phyloP scores from a whole-genome alignment of 2,113 vertebrate species.

The Spheniscus mendiculus region DNA sequence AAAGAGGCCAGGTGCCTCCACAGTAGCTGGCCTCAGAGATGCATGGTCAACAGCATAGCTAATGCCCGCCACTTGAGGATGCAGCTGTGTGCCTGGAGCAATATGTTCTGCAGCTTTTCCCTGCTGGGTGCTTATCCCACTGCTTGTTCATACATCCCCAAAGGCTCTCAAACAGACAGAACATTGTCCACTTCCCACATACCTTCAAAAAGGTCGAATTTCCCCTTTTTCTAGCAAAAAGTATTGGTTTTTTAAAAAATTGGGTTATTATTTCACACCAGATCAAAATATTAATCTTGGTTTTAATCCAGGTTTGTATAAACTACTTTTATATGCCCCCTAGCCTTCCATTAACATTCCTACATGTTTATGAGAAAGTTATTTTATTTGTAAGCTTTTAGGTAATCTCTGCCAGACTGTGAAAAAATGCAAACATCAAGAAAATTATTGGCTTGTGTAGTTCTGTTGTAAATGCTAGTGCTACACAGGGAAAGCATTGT shows the following conservation, averaged over 20 bases:
- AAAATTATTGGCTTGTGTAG: background rate
- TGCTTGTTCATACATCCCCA: background rate
- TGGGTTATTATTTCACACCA: background rate
- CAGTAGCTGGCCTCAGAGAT: background rate
- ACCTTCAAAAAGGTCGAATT: background rate
- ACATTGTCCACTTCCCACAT: accelerated
- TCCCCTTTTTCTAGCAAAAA: background rate
- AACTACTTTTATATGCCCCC: background rate
- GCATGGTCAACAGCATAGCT: accelerated
- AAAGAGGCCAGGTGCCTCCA: background rate
- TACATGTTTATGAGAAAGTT: background rate
- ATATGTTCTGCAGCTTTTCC: background rate
- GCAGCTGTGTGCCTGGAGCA: background rate
- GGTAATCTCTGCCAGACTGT: background rate
- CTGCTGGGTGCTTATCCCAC: background rate
- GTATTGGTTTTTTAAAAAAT: background rate
- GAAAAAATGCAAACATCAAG: background rate
- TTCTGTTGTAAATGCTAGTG: background rate
- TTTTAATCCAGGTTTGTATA: background rate
- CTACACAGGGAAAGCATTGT: background rate
- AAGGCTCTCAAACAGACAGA: background rate
- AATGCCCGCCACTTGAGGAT: background rate
- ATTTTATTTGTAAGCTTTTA: background rate
- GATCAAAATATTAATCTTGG: background rate
- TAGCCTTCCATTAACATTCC: background rate